Evolutionary conservation across 2,888 invertebrate species (phyloP).

Genomic region (Polydesmus complanatus): DNA sequence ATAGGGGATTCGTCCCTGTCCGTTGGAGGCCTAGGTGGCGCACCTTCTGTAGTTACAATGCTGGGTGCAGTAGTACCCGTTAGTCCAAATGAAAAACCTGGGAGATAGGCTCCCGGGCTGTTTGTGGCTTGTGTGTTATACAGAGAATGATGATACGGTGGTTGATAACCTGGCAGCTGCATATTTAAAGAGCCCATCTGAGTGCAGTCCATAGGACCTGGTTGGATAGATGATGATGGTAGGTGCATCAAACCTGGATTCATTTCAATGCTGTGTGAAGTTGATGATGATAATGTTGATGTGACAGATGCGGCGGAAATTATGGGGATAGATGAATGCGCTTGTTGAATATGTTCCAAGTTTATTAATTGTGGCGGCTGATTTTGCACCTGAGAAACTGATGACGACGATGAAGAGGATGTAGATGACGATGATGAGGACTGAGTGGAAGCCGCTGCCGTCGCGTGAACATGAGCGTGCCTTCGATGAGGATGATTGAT

Average conservation of each 20-base stretch:
- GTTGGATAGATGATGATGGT: constrained; percentile 17
- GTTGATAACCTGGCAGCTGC: constrained; percentile 28
- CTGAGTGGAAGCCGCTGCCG: constrained; percentile 23
- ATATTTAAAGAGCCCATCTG: constrained; percentile 34
- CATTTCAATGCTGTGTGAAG: constrained; percentile 31
- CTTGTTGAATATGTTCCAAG: constrained; percentile 12
- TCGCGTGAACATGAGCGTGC: constrained; percentile 22
- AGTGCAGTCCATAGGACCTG: constrained; percentile 28
- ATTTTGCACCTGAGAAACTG: background rate
- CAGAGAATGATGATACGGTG: constrained; percentile 7
- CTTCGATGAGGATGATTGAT: constrained; percentile 22
- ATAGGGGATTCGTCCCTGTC: constrained; percentile 61
- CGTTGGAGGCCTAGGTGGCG: constrained; percentile 24
- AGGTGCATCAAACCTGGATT: constrained; percentile 23
- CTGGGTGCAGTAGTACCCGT: constrained; percentile 21
- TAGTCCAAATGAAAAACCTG: constrained; percentile 24
- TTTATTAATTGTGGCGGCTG: constrained; percentile 7
- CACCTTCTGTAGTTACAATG: constrained; percentile 8
- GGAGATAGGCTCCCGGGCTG: constrained; percentile 23
- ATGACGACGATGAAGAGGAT: constrained; percentile 6
- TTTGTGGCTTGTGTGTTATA: constrained; percentile 7
- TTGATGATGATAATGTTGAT: constrained; percentile 35
- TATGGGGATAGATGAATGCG: constrained; percentile 19
- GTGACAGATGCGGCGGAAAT: constrained; percentile 26
- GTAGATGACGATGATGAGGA: constrained; percentile 24